phyloP scores from a whole-genome alignment of 2,888 invertebrate genomes.

The Mechanitis messenoides region DNA sequence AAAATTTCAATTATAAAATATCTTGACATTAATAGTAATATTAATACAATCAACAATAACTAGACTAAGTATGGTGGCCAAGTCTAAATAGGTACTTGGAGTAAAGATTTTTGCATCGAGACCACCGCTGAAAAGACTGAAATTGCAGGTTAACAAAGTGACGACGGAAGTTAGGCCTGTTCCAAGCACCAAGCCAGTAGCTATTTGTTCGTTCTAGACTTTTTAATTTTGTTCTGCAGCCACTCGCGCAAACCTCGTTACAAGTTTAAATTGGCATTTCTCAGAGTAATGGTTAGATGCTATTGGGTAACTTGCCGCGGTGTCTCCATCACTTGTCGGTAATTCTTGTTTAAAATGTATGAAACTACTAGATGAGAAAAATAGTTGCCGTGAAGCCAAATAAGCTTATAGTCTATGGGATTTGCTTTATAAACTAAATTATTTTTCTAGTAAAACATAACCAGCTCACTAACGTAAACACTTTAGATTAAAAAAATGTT shows the following conservation, averaged over 20 bases:
- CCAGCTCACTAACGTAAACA: too few species aligned
- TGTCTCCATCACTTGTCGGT: conserved; percentile 47
- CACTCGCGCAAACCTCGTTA: conserved; percentile 74
- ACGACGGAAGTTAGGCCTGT: conserved; percentile 67
- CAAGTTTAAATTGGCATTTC: conserved; percentile 76
- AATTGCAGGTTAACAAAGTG: conserved; percentile 58
- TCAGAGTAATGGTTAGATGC: conserved; percentile 70
- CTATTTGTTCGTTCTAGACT: conserved; percentile 57
- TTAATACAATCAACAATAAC: too few species aligned
- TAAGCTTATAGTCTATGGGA: conserved; percentile 9
- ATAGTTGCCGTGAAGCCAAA: conserved; percentile 19
- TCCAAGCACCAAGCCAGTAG: conserved; percentile 54
- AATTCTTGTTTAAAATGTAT: conserved; percentile 72
- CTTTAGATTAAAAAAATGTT: too few species aligned
- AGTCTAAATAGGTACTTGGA: too few species aligned
- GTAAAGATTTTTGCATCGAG: conserved; percentile 1
- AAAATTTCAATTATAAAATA: too few species aligned
- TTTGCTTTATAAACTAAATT: neutral
- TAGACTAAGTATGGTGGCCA: too few species aligned
- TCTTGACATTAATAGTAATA: too few species aligned
- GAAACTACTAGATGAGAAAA: conserved; percentile 34
- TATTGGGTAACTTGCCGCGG: conserved; percentile 48
- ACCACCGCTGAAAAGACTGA: conserved; percentile 41
- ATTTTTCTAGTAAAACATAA: neutral
- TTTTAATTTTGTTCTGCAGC: conserved; percentile 72